Evolutionary conservation across 2,888 invertebrate genomes (phyloP), one percentile per base, ranked within the genome.

Genomic region (Noctua pronuba): DNA sequence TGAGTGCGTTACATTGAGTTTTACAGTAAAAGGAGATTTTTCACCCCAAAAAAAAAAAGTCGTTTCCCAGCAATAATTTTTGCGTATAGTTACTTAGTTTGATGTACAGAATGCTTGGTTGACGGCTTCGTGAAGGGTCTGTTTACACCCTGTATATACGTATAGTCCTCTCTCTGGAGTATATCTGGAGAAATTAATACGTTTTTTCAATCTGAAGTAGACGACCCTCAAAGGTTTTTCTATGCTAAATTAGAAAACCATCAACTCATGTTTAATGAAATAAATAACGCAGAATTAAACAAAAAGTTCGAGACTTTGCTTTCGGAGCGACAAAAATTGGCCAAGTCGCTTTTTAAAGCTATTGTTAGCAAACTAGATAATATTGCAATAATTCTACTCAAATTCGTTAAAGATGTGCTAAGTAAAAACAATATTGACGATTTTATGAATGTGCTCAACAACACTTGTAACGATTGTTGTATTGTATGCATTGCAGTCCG

Each of bases 401-500:
- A 71, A 70, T 76, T 66, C 38, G n/a, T 72, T 31, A 72, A 72
- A 52, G 1, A 18, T 10, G 52, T 76, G 3, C 16, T 77, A 18
- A 55, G 13, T 72, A n/a, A 31, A n/a, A 44, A 18, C 64, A 76
- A 78, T 31, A 35, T 76, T 6, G 21, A 72, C 13, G 28, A 72
- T 52, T 79, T 79, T 13, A 77, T 79, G 28, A 5, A 41, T 16
- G 55, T 78, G 6, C 11, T 79, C 18, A 55, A 18, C 4, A 69
- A 55, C 18, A n/a, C 7, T 11, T n/a, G 13, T n/a, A 65, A 38
- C 5, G 31, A 71, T n/a, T n/a, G 46, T 31, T 79, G 79, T 13
- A 60, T 79, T 69, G 6, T 78, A 18, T 79, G 79, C 28, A 73
- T 41, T 73, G 79, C 79, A 11, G 73, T 64, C 8, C 16, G 68